Evolutionary conservation across 2,113 vertebrate genomes (phyloP), one percentile per base, ranked within the genome.

Genomic region (Sciurus niger): DNA sequence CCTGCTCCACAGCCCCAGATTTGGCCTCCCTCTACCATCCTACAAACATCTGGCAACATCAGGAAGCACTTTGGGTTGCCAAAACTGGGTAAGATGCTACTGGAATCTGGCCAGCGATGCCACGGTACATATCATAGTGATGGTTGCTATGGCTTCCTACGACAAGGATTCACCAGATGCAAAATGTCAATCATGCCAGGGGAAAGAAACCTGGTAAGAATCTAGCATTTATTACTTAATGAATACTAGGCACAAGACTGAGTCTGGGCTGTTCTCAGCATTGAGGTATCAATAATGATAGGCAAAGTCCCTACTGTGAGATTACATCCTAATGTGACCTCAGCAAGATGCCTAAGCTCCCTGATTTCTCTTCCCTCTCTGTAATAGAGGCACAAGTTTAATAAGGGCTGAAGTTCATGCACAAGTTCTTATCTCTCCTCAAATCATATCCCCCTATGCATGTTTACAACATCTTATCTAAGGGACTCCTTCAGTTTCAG

Each of bases 121-220:
- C 32, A 40, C 20, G 17, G 30, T 22, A 2, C 18, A 76, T 2
- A 6, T 40, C 10, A 24, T 7, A 46, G 1, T 9, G 4, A 6
- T 55, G 34, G 37, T n/a, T 28, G 24, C 8, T 12, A 16, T 10
- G 13, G 34, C 53, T 34, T 37, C 37, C 24, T 17, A 67, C 4
- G 11, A 46, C 8, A 34, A 46, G 18, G 53, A 60, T 4, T 34
- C 25, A 51, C 18, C 28, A 3, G 12, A 9, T 46, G 28, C 40
- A 63, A 63, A 46, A n/a, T 24, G 12, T 6, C 30, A 46, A 0
- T 63, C 28, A n/a, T 46, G 2, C 20, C 53, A 63, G 58, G 86
- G 40, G 5, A 32, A 30, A n/a, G 72, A 63, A 16, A 22, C 8
- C 28, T 63, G 22, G 8, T 4, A 28, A 10, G 24, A 8, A 1